Base-by-base conservation (phyloP, 2,797 vertebrate genomes). In the Argyrosomus regius region DNA sequence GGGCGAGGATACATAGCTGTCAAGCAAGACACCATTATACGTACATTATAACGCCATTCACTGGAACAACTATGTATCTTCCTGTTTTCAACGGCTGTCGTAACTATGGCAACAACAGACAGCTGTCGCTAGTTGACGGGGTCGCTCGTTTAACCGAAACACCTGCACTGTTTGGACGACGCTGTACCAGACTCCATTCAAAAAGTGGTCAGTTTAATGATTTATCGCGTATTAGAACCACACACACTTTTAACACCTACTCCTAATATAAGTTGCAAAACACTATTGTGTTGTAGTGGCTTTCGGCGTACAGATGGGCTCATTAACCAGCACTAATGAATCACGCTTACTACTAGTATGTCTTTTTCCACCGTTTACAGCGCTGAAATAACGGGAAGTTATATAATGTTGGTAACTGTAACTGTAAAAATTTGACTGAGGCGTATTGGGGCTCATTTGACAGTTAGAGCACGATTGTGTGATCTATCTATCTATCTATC, bases 161-260 rank as follows among this genome's bases (percentile, higher is more conserved):
- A 7, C 11, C 24, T 39, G 13, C 22, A 17, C 7, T 20, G 1
- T 50, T 26, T 3, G 5, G 13, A 6, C 2, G 13, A 11, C 18
- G 0, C 3, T 43, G 6, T 49, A 61, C 61, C 71, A 4, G 28
- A 66, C 22, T 78, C 65, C 0, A 20, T 77, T 65, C 17, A 16
- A 58, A 87, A 78, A 76, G 1, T 22, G 12, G 18, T 1, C 1
- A 28, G 1, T 83, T 77, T 14, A 65, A 65, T 43, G 3, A 6
- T 1, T 41, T 68, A 1, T 35, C 67, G 7, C 5, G 5, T 22
- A 1, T 39, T 50, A 43, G 1, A 11, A 9, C 3, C 28, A 24
- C 3, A 5, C 3, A 49, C 2, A 4, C 3, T 20, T 5, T n/a
- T 1, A 17, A 28, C 1, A 45, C 8, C 12, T 12, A 0, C 31